Conservation (phyloP, 2,113 vertebrate species). For the Propithecus coquereli region DNA sequence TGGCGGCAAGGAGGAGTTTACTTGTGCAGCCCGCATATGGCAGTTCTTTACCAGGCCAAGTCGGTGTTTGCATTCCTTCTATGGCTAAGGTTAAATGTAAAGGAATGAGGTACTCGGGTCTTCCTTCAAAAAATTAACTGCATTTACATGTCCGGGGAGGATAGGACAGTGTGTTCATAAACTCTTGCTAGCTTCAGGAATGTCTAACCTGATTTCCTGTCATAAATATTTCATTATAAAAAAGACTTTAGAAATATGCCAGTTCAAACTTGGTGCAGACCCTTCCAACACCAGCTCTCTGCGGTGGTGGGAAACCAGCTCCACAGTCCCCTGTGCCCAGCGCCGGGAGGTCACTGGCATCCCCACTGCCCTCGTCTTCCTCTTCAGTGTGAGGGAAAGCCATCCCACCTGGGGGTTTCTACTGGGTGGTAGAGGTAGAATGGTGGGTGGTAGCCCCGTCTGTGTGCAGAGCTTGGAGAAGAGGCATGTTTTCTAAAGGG, state of each 20-base stretch:
- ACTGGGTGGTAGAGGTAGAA: slow-evolving; percentile 64
- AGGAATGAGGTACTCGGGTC: slow-evolving; percentile 82
- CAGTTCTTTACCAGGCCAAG: slow-evolving; percentile 83
- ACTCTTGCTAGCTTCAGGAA: slow-evolving; percentile 79
- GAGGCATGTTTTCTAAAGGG: slow-evolving; percentile 65
- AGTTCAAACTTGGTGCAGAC: slow-evolving; percentile 78
- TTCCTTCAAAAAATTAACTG: slow-evolving; percentile 80
- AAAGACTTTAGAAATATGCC: slow-evolving; percentile 81
- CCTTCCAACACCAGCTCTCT: slow-evolving; percentile 75
- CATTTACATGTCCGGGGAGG: slow-evolving; percentile 80
- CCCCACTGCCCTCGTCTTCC: slow-evolving; percentile 66
- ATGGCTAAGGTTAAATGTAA: slow-evolving; percentile 83
- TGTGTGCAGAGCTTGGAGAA: slow-evolving; percentile 26
- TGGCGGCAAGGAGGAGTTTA: slow-evolving; percentile 82
- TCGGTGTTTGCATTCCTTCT: slow-evolving; percentile 84
- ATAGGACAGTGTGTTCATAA: slow-evolving; percentile 81
- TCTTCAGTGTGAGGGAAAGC: slow-evolving; percentile 57
- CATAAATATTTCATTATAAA: slow-evolving; percentile 85
- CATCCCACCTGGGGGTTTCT: slow-evolving; percentile 56
- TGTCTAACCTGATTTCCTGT: slow-evolving; percentile 86
- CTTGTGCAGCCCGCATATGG: slow-evolving; percentile 78
- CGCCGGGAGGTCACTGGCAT: slow-evolving; percentile 60
- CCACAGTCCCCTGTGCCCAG: slow-evolving; percentile 60
- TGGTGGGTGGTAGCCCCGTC: slow-evolving; percentile 58
- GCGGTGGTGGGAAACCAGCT: slow-evolving; percentile 72